Conservation (phyloP, 2,888 invertebrate genomes). For the Linhomoeus sp. region DNA sequence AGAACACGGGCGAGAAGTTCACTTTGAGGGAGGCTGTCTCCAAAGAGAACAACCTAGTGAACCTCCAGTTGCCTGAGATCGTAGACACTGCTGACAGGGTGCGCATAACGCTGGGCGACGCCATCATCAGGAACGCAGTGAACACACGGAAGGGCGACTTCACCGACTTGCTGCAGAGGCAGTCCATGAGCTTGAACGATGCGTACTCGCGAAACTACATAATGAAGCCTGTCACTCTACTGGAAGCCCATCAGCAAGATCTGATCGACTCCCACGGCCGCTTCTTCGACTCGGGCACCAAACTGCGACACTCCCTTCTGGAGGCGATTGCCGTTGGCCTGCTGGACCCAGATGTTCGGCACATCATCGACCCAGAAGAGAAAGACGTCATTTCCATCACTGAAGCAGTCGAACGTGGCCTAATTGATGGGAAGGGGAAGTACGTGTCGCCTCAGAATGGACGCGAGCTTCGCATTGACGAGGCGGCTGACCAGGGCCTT, state of each 20-base stretch:
- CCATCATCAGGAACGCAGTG: slow-evolving; percentile 60
- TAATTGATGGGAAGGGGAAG: slow-evolving; percentile 52
- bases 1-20: slow-evolving; percentile 61
- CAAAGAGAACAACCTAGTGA: slow-evolving; percentile 43
- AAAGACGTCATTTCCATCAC: slow-evolving; percentile 59
- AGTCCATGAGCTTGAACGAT: slow-evolving; percentile 54
- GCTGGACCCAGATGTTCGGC: slow-evolving; percentile 62
- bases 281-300: slow-evolving; percentile 59
- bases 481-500: slow-evolving; percentile 70
- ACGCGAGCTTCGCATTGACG: slow-evolving; percentile 47
- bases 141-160: slow-evolving; percentile 47
- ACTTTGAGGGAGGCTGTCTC: slow-evolving; percentile 57
- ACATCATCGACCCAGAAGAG: slow-evolving; percentile 56
- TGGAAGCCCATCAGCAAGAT: slow-evolving; percentile 57
- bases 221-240: slow-evolving; percentile 71
- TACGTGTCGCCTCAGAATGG: slow-evolving; percentile 33
- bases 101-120: slow-evolving; percentile 60
- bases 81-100: slow-evolving; percentile 57
- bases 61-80: slow-evolving; percentile 57
- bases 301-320: slow-evolving; percentile 47
- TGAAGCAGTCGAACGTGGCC: slow-evolving; percentile 59
- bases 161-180: slow-evolving; percentile 49
- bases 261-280: slow-evolving; percentile 53
- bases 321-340: slow-evolving; percentile 71
- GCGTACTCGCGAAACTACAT: slow-evolving; percentile 62